Evolutionary conservation across 2,113 vertebrate genomes (phyloP), one percentile per base, ranked within the genome.

Genomic region (Glaucomys volans): DNA sequence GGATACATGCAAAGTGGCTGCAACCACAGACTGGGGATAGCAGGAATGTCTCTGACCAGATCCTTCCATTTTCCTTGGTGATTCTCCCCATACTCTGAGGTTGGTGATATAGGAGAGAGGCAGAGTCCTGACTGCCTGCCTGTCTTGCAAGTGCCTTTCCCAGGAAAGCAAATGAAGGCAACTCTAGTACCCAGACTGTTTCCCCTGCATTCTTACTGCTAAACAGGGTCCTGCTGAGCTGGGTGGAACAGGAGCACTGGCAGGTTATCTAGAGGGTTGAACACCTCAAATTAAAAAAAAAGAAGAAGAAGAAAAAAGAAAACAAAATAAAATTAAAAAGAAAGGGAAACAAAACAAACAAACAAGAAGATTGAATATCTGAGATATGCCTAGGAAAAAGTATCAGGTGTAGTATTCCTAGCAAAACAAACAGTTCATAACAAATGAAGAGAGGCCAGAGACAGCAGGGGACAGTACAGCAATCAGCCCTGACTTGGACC

Each of bases 71-170:
- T 82, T 87, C 52, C 64, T 71, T 47, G 66, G n/a, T 24, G 69
- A 35, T 9, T 76, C 22, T 71, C 44, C 17, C 9, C 9, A 8
- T 13, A 50, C 0, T 37, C 47, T 17, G 7, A 28, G 28, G 26
- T 5, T 64, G n/a, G 18, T 40, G 16, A 37, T 57, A 10, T 1
- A 30, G 24, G 14, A 11, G 4, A 26, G 35, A 96, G 22, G 77
- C 28, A 64, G 47, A 57, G 86, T 99, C 50, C 99, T 99, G 93
- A 99, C 98, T 67, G 8, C 35, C 59, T 77, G 35, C 18, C 59
- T 28, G 99, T 98, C 96, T 99, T 99, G 98, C 98, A 99, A 97
- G 99, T 11, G 20, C 26, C 64, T 5, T 83, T 80, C 50, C 64
- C 40, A 84, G 18, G 37, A 91, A 2, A 57, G 62, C 30, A 66